These are phyloP conservation scores for Alouatta palliata DNA, from an alignment of 2,113 vertebrate genomes.

Conservation along the genomic window DNA sequence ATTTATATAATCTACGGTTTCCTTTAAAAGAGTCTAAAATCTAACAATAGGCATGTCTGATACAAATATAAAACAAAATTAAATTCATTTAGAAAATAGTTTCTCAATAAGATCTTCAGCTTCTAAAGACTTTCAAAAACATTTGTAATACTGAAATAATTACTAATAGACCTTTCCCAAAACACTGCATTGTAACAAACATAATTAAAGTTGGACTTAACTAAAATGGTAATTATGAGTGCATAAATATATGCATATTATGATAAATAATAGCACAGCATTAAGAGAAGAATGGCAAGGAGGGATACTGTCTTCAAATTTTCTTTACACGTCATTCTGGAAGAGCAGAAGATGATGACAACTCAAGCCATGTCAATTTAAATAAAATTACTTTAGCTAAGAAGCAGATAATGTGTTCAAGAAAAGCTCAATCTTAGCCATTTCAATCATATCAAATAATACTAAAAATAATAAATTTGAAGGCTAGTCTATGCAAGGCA, in stretches of 20 bases:
- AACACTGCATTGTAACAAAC: constrained; percentile 35
- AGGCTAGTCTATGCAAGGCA: constrained; percentile 17
- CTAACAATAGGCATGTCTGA: constrained; percentile 73
- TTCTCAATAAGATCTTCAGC: constrained; percentile 66
- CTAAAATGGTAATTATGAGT: background rate
- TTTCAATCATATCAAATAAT: background rate
- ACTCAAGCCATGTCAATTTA: constrained; percentile 48
- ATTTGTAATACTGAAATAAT: constrained; percentile 42
- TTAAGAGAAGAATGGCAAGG: background rate
- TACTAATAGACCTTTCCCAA: constrained; percentile 37
- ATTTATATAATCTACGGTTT: constrained; percentile 80
- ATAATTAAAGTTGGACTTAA: constrained; percentile 18
- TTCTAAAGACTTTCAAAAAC: constrained; percentile 39
- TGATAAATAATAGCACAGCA: background rate
- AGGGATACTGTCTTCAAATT: background rate
- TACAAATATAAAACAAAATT: constrained; percentile 79
- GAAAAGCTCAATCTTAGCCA: background rate
- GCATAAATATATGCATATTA: background rate
- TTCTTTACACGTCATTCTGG: background rate
- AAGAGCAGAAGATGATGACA: background rate
- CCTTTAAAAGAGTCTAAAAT: constrained; percentile 76
- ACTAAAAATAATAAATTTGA: constrained; percentile 13
- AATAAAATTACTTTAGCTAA: constrained; percentile 45
- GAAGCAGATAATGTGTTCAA: constrained; percentile 5
- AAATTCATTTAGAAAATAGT: constrained; percentile 78